Base-by-base conservation (phyloP, 2,888 invertebrate species). In the Agrotis clavis region DNA sequence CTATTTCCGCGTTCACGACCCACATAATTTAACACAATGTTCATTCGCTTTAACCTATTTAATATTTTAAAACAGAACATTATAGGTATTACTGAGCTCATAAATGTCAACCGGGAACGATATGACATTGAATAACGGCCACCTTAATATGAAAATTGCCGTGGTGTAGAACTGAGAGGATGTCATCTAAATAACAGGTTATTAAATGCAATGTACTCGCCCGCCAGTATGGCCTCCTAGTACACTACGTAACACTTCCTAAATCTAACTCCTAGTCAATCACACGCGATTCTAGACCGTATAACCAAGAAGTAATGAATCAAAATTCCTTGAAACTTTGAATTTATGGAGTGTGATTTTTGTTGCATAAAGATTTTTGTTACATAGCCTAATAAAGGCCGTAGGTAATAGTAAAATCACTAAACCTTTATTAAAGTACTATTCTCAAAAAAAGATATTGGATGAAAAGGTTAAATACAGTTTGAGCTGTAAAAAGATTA, bases 121-220 rank as follows among this genome's bases (percentile, higher is more conserved):
- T 56, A 73, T 78, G 87, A 82, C 90, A 90, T 89, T 90, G 89
- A 88, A 83, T 85, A 59, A 85, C 77, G 76, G 77, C 73, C 80
- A 73, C 74, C 68, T 88, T 88, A 90, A 86, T 87, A 86, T 57
- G 86, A 90, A 90, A 90, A 90, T 90, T 90, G 90, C 69, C 54
- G 83, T 71, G 71, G 82, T 74, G 77, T 83, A 70, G 84, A 85
- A 86, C 86, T 87, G 87, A 86, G 88, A 90, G 90, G 90, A 90
- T 89, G 88, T 82, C 79, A 75, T 71, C 82, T 85, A 88, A 86
- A 83, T 79, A 71, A 72, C 69, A 60, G 66, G 79, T 62, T 68
- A 88, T 90, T 88, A 88, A 76, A 84, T 79, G 83, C 79, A 77
- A 88, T 86, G 78, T 85, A 85, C 81, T 82, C 75, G 30, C 73